Evolutionary conservation across 2,113 vertebrate species (phyloP).

Genomic region (Pteronura brasiliensis): DNA sequence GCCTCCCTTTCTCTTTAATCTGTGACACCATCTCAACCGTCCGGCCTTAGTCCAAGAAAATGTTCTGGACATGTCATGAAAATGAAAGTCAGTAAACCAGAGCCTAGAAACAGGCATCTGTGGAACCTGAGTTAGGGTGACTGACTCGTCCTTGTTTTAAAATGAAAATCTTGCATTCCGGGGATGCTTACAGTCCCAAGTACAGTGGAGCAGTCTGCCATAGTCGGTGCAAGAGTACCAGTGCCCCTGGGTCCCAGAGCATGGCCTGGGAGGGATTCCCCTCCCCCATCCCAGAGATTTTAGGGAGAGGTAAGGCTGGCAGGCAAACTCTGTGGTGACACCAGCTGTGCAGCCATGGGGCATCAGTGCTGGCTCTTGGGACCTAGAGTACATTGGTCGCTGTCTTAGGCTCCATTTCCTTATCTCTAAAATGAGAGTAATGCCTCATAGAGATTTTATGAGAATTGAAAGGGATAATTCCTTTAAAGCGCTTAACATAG

Average conservation of each 20-base stretch:
- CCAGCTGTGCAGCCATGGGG: not conserved
- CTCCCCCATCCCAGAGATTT: not conserved
- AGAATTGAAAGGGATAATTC: not conserved
- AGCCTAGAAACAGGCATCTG: not conserved
- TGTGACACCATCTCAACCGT: not conserved
- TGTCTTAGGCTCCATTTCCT: not conserved
- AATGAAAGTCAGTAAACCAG: not conserved
- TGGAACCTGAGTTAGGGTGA: not conserved
- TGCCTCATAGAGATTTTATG: not conserved
- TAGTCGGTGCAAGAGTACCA: not conserved
- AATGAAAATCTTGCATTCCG: not conserved
- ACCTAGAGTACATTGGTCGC: not conserved
- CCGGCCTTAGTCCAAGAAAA: not conserved
- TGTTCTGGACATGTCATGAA: not conserved
- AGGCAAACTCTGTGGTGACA: accelerated
- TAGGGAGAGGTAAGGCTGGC: not conserved
- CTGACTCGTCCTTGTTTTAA: not conserved
- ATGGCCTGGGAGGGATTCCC: accelerated
- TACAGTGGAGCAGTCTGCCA: accelerated
- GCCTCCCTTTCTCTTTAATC: not conserved
- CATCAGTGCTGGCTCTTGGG: not conserved
- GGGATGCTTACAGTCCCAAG: not conserved
- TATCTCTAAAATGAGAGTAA: not conserved
- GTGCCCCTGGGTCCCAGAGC: not conserved
- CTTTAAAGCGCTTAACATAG: not conserved